These are phyloP conservation scores for Drosophila yakuba DNA, from an alignment of 1,140 invertebrate species.

Conservation along the genomic window DNA sequence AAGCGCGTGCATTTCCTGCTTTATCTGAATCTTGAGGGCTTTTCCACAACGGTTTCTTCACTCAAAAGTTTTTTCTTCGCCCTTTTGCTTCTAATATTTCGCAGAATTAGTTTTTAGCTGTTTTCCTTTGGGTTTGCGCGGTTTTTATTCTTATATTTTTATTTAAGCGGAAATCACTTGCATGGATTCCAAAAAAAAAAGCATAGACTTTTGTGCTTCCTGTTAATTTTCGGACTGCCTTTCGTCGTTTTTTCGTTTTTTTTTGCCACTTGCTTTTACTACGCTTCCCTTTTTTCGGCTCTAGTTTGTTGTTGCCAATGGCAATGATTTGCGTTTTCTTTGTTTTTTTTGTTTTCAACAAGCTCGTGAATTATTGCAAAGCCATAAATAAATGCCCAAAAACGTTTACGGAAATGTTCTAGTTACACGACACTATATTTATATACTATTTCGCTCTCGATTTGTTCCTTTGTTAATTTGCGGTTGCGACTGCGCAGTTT, in stretches of 20 bases:
- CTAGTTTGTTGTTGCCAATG: conserved; percentile 66
- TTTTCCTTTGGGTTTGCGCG: conserved; percentile 3
- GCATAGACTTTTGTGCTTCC: not conserved
- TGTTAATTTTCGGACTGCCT: conserved; percentile 17
- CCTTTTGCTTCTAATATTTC: not conserved
- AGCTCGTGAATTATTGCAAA: conserved; percentile 61
- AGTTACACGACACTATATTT: conserved; percentile 26
- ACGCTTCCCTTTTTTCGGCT: conserved; percentile 24
- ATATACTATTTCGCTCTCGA: conserved; percentile 4
- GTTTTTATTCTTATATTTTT: not conserved
- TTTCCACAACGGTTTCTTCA: not conserved
- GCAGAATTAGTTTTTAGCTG: not conserved
- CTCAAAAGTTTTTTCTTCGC: not conserved
- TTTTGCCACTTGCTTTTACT: conserved; percentile 30
- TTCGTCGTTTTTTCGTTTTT: not conserved
- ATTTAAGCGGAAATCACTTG: not conserved
- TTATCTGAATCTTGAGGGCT: conserved; percentile 75
- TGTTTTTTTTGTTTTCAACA: conserved; percentile 27
- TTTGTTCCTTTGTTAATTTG: not conserved
- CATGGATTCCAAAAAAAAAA: conserved; percentile 8
- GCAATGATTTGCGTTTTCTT: conserved; percentile 43
- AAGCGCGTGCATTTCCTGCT: conserved; percentile 77
- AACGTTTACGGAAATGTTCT: conserved; percentile 39
- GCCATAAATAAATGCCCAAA: conserved; percentile 8
- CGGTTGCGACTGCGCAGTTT: conserved; percentile 68